Evolutionary conservation across 2,888 invertebrate species (phyloP), one percentile per base, ranked within the genome.

Genomic region (Tipula unca): DNA sequence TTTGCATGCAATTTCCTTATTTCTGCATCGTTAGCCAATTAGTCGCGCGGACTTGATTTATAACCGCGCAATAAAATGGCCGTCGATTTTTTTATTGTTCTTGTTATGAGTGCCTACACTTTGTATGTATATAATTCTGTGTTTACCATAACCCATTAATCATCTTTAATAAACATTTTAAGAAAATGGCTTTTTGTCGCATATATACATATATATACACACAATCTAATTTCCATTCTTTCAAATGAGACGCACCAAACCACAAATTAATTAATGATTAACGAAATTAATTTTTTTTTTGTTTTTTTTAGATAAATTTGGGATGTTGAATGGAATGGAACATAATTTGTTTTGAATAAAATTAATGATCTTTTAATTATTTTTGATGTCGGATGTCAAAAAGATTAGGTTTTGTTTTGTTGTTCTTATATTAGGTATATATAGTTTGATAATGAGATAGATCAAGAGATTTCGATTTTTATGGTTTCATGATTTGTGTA

Each of bases 271-370:
- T 69, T 69, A 69, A 69, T 69, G 69, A 69, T 69, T 69, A 69
- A 69, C 25, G 25, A 69, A 69, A 69, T 25, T 69, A 69, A 32
- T 32, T 32, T 32, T 32, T 32, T 25, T 69, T 69, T 32, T 32
- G 4, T 32, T 32, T 25, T 69, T 69, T 69, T 20, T 13, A 69
- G 8, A 69, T 10, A 25, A 25, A 25, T 69, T 69, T 69, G 69
- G 69, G 69, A 69, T 69, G 69, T 69, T 69, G 69, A 69, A 69
- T 25, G 69, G 69, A 69, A 69, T 69, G 69, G 69, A 69, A 69
- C 69, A 69, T 69, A 69, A 69, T 69, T 69, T 69, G 69, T 69
- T 69, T 69, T 69, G 69, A 69, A 69, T 69, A 69, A 69, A 69
- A 69, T 69, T 69, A 69, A 69, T 69, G 69, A 69, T 69, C 25